These are phyloP conservation scores for Tinea pellionella DNA, from an alignment of 2,888 invertebrate species.

Conservation along the genomic window DNA sequence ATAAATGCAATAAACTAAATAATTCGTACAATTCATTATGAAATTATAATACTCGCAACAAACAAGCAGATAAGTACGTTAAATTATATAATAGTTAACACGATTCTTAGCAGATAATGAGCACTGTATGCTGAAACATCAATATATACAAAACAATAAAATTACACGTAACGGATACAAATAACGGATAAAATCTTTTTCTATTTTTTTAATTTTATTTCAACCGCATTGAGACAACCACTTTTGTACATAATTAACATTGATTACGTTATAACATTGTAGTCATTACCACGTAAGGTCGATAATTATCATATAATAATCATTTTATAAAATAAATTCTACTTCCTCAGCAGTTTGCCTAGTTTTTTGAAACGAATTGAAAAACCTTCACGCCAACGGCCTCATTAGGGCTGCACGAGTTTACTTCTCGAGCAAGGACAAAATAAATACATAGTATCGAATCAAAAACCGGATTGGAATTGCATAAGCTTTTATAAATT, in stretches of 20 bases:
- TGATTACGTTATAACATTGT: not conserved
- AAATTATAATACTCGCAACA: not conserved
- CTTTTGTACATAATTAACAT: conserved; percentile 8
- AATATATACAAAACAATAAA: not conserved
- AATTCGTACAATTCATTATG: not conserved
- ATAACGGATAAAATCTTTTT: conserved; percentile 10
- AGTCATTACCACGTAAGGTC: not conserved
- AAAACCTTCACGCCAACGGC: conserved; percentile 5
- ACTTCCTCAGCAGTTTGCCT: conserved; percentile 7
- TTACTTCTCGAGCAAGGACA: not conserved
- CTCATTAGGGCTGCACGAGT: not conserved
- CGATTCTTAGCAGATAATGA: not conserved
- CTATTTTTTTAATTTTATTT: not conserved
- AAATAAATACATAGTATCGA: not conserved
- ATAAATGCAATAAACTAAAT: no score
- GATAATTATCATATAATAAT: conserved; percentile 9
- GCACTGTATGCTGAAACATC: not conserved
- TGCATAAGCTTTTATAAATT: conserved; percentile 46
- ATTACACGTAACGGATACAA: not conserved
- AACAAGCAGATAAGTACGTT: not conserved
- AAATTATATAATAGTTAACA: not conserved
- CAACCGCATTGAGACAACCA: not conserved
- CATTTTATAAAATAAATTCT: conserved; percentile 4
- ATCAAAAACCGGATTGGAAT: conserved; percentile 21
- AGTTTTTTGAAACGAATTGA: not conserved